phyloP scores from a whole-genome alignment of 1,140 invertebrate genomes.

The Tribolium castaneum region DNA sequence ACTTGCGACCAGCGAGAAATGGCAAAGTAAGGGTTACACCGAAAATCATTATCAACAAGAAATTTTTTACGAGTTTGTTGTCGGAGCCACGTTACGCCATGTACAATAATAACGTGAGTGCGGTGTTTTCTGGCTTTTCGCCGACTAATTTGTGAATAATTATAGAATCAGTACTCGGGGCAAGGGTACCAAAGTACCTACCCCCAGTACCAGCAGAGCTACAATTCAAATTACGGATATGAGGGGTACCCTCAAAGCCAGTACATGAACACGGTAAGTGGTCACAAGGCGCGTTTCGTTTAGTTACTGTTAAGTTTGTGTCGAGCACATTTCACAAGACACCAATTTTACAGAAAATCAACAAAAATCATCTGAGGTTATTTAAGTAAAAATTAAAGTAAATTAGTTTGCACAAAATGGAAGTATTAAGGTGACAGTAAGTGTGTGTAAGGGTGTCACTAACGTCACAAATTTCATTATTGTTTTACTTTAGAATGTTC shows the following conservation, averaged over 20 bases:
- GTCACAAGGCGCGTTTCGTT: neutral
- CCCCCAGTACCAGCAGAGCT: slow-evolving; percentile 49
- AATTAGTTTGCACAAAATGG: slow-evolving; percentile 35
- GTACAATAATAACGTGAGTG: slow-evolving; percentile 35
- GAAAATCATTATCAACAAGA: slow-evolving; percentile 25
- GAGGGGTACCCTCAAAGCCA: slow-evolving; percentile 32
- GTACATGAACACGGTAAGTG: slow-evolving; percentile 35
- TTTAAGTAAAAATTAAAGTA: slow-evolving; percentile 29
- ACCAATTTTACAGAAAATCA: slow-evolving; percentile 38
- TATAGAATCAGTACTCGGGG: slow-evolving; percentile 47
- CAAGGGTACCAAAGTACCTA: slow-evolving; percentile 50
- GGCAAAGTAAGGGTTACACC: neutral
- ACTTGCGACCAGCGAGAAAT: neutral
- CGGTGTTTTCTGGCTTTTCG: neutral
- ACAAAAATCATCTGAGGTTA: slow-evolving; percentile 28
- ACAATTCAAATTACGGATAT: slow-evolving; percentile 41
- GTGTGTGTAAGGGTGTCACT: slow-evolving; percentile 20
- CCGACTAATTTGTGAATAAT: neutral
- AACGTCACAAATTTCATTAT: slow-evolving; percentile 20
- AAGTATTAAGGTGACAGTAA: slow-evolving; percentile 36
- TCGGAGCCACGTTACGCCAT: neutral
- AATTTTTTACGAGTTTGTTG: slow-evolving; percentile 6
- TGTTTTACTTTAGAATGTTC: slow-evolving; percentile 34
- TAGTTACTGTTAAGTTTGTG: slow-evolving; percentile 26
- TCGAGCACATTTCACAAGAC: slow-evolving; percentile 38